Evolutionary conservation across 1,140 invertebrate genomes (phyloP).

Genomic region (Drosophila littoralis): DNA sequence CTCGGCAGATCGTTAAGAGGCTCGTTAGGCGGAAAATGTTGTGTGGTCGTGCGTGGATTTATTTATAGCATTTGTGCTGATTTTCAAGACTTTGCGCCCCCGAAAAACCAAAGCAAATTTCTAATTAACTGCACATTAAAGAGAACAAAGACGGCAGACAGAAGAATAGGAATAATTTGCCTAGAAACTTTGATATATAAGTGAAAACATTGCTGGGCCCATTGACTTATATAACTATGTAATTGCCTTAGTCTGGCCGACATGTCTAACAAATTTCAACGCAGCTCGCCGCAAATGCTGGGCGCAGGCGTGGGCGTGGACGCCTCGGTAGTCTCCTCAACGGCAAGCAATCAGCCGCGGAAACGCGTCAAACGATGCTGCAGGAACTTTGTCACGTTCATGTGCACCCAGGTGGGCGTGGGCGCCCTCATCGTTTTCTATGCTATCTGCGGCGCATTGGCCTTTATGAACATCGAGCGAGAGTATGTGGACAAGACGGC

Average conservation of each 20-base stretch:
- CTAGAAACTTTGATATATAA: neutral
- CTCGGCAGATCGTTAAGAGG: slow-evolving; percentile 18
- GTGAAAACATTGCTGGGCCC: neutral
- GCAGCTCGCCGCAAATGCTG: slow-evolving; percentile 55
- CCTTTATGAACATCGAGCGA: slow-evolving; percentile 94
- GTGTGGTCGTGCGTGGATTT: slow-evolving; percentile 39
- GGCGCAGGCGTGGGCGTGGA: slow-evolving; percentile 33
- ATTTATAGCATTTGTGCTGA: slow-evolving; percentile 51
- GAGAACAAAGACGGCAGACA: neutral
- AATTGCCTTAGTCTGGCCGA: slow-evolving; percentile 7
- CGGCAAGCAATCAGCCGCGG: slow-evolving; percentile 88
- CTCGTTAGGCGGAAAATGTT: slow-evolving; percentile 42
- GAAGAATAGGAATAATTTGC: too few species aligned
- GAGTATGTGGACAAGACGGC: slow-evolving; percentile 87
- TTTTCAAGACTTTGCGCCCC: slow-evolving; percentile 12
- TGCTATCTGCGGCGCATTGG: slow-evolving; percentile 96
- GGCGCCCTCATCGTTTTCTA: slow-evolving; percentile 97
- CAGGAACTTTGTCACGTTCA: slow-evolving; percentile 93
- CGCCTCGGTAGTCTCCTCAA: slow-evolving; percentile 84
- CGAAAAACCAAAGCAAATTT: slow-evolving; percentile 15
- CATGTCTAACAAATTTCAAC: slow-evolving; percentile 75
- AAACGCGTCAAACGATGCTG: slow-evolving; percentile 89
- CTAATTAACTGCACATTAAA: slow-evolving; percentile 15
- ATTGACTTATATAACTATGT: slow-evolving; percentile 48
- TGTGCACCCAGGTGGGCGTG: slow-evolving; percentile 97